phyloP scores from a whole-genome alignment of 2,888 invertebrate genomes.

The Mimachlamys varia region DNA sequence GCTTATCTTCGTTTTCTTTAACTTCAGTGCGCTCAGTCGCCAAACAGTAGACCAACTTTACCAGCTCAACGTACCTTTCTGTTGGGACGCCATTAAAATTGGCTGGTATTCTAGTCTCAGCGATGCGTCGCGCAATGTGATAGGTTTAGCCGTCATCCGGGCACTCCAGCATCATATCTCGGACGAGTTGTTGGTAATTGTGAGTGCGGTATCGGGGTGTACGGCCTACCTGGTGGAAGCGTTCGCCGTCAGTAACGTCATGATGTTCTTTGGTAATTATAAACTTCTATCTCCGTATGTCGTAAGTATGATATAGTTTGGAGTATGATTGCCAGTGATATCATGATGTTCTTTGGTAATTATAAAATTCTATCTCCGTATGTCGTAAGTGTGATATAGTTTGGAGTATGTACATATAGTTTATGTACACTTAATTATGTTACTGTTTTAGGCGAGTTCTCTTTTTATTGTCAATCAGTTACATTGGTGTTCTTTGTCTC shows the following conservation, averaged over 20 bases:
- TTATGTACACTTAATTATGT: too few species aligned
- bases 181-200: conserved; percentile 57
- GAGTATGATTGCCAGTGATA: conserved; percentile 32
- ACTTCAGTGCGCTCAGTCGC: conserved; percentile 49
- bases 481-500: too few species aligned
- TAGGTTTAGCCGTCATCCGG: conserved; percentile 54
- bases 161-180: conserved; percentile 53
- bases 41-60: conserved; percentile 58
- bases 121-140: conserved; percentile 50
- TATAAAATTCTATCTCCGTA: not conserved
- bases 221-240: conserved; percentile 55
- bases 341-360: conserved; percentile 59
- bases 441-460: too few species aligned
- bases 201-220: conserved; percentile 51
- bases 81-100: conserved; percentile 60
- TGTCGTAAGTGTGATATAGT: not conserved
- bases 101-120: conserved; percentile 56
- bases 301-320: not conserved
- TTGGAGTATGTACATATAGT: too few species aligned
- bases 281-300: not conserved
- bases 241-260: conserved; percentile 48
- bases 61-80: conserved; percentile 60
- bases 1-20: conserved; percentile 51
- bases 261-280: conserved; percentile 59
- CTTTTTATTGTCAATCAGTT: too few species aligned